Base-by-base conservation (phyloP, 2,888 invertebrate genomes). In the Orthosia gothica region DNA sequence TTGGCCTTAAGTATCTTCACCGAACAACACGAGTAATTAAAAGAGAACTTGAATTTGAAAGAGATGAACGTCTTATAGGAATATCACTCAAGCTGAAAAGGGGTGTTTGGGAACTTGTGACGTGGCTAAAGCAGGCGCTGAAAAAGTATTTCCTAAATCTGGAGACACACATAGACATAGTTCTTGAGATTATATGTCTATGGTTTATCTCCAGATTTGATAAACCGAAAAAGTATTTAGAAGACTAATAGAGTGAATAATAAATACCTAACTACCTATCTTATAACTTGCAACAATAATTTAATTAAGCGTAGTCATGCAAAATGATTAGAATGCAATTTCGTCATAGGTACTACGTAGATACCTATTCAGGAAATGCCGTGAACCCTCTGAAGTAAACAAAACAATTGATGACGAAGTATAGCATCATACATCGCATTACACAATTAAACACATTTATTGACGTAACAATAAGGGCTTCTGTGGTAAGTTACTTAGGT, bases 391-490 rank as follows among this genome's bases (percentile, higher is more conserved):
- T 20, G 26, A 45, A 57, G 70, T 71, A 80, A 80, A 83, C 71
- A 79, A 74, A 74, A 81, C 63, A 76, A 71, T 47, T 64, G 63
- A 69, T 67, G 79, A 71, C 64, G 62, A 67, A n/a, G 32, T 64
- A 55, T 9, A 54, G 61, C 55, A n/a, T 15, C 45, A 15, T 61
- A 58, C 18, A n/a, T 50, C 47, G n/a, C 32, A 70, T 73, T 78
- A 58, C 79, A 81, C 79, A 81, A 65, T 52, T 66, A 23, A 66
- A 74, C 52, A 47, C 55, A 58, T 32, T 54, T 66, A 62, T 50
- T 71, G 70, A 72, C 73, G 63, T 80, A 78, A 62, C 67, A 84
- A 9, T 62, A 72, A 69, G 72, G 73, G 79, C 68, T 71, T 62
- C 59, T 54, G 26, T 57, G 18, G 16, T 63, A 70, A 52, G n/a